A percentile compares a stretch with the other conserved stretches of the same genome.
phyloP scores from a whole-genome alignment of 2,113 vertebrate genomes.

The Ceyx cyanopectus region DNA sequence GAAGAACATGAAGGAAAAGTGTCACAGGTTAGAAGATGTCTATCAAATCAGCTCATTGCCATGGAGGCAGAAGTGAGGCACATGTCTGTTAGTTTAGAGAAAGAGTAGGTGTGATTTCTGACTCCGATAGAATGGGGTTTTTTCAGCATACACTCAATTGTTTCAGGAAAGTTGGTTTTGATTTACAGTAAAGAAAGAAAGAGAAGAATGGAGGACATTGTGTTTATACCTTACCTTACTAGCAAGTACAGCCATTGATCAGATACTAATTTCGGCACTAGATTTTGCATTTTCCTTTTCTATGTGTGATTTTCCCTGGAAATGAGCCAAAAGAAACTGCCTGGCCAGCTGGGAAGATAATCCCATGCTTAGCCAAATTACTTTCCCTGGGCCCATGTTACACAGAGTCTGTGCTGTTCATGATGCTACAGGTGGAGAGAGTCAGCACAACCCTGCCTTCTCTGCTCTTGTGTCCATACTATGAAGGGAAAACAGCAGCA shows the following conservation, averaged over 20 bases:
- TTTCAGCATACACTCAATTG: neutral
- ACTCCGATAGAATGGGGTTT: neutral
- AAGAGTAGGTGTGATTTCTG: neutral
- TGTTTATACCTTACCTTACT: neutral
- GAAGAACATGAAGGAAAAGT: neutral
- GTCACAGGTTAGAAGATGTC: neutral
- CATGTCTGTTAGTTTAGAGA: neutral
- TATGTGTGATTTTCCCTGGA: neutral
- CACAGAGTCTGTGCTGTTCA: neutral
- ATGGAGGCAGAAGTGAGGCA: neutral
- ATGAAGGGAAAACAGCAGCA: neutral
- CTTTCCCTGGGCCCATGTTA: neutral
- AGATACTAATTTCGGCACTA: accelerated
- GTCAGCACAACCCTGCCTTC: neutral
- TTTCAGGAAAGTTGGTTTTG: neutral
- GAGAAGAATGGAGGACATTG: neutral
- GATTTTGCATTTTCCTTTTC: neutral
- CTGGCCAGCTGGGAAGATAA: neutral
- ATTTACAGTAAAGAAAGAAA: neutral
- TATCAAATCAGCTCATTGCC: slow-evolving; percentile 2
- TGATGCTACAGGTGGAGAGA: neutral
- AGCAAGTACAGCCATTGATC: neutral
- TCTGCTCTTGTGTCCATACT: neutral
- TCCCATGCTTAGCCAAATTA: neutral
- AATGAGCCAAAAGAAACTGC: neutral